Conservation (phyloP, 2,797 vertebrate genomes). For the Notolepis coatsorum region DNA sequence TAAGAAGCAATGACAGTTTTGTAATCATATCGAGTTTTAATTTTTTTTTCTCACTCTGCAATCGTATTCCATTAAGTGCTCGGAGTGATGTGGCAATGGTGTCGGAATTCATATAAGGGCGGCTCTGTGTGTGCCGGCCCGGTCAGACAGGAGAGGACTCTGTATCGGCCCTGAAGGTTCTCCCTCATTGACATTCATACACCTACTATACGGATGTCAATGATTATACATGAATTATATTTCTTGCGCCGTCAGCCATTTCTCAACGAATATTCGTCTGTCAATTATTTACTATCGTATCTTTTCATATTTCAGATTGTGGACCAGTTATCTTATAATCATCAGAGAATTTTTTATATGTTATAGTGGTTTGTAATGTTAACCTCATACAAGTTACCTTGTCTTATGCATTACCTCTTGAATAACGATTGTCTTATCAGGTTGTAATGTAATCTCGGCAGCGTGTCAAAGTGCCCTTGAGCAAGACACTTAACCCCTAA, state of each 20-base stretch:
- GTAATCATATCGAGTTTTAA: constrained; percentile 41
- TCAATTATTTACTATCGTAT: no score
- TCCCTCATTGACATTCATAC: constrained; percentile 47
- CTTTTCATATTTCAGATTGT: no score
- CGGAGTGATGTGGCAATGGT: constrained; percentile 44
- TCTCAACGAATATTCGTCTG: no score
- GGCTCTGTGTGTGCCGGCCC: constrained; percentile 40
- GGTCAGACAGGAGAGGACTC: neutral
- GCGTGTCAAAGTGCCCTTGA: no score
- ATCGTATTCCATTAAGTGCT: constrained; percentile 28
- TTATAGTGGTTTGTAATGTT: no score
- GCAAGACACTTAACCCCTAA: no score
- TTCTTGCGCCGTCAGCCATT: neutral
- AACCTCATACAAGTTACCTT: no score
- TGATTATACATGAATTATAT: constrained; percentile 52
- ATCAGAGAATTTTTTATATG: no score
- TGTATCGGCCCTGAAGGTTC: constrained; percentile 46
- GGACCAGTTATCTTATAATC: no score
- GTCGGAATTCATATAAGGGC: constrained; percentile 48
- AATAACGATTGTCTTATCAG: no score
- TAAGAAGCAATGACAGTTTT: constrained; percentile 40
- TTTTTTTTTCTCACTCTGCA: constrained; percentile 27
- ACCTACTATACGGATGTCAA: constrained; percentile 19
- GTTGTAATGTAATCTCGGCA: no score
- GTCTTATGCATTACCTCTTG: no score